These are phyloP conservation scores for Scarus forsteni DNA, from an alignment of 2,797 vertebrate genomes.

Conservation along the genomic window DNA sequence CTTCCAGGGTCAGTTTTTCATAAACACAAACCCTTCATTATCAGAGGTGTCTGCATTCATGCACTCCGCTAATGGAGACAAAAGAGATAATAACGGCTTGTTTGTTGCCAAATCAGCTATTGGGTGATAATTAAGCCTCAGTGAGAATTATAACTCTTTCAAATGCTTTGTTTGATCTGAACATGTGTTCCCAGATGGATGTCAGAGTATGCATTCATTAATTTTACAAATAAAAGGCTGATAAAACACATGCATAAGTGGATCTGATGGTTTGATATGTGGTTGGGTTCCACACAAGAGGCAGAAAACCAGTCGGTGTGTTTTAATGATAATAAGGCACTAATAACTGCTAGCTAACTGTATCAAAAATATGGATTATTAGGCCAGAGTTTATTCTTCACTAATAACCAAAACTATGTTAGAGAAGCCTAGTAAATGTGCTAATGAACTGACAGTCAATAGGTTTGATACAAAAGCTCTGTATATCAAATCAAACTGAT, in stretches of 20 bases:
- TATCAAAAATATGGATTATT: too few relatives aligned
- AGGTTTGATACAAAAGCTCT: too few relatives aligned
- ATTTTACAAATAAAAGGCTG: constrained; percentile 83
- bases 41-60: constrained; percentile 77
- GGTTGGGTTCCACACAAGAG: constrained; percentile 12
- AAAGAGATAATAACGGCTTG: constrained; percentile 91
- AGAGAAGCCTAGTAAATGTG: too few relatives aligned
- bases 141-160: constrained; percentile 88
- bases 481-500: too few relatives aligned
- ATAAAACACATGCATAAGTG: constrained; percentile 34
- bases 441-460: too few relatives aligned
- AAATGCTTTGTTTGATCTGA: constrained; percentile 88
- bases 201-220: constrained; percentile 88
- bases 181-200: constrained; percentile 89
- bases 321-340: too few relatives aligned
- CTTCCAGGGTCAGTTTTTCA: constrained; percentile 55
- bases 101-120: constrained; percentile 90
- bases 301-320: constrained; percentile 1
- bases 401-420: too few relatives aligned
- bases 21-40: constrained; percentile 60
- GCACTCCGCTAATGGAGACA: constrained; percentile 79
- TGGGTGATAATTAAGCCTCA: constrained; percentile 91
- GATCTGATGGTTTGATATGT: constrained; percentile 32
- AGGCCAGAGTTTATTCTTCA: too few relatives aligned
- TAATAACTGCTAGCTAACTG: too few relatives aligned